Evolutionary conservation across 2,797 vertebrate genomes (phyloP).

Genomic region (Cyprinodon diabolis): DNA sequence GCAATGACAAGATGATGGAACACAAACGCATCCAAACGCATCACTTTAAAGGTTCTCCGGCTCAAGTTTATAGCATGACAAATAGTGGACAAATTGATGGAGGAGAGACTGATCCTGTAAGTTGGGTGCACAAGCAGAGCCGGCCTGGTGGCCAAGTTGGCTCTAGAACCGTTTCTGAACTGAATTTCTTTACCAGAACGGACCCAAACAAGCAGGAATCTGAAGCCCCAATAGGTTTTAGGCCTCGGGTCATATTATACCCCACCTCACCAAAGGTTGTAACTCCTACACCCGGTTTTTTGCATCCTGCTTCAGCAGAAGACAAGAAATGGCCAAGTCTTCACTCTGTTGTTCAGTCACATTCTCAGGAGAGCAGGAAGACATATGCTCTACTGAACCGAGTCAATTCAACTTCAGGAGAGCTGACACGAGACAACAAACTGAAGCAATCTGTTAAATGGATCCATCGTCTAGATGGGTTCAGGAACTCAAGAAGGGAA

Average conservation of each 20-base stretch:
- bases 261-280: background rate
- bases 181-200: conserved; percentile 3
- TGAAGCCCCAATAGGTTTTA: conserved; percentile 2
- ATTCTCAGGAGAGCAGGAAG: background rate
- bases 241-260: background rate
- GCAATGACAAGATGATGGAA: background rate
- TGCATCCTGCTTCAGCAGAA: background rate
- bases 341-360: background rate
- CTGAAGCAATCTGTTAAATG: background rate
- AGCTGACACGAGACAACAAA: conserved; percentile 1
- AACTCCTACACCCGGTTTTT: background rate
- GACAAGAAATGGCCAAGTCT: background rate
- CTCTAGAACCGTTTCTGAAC: background rate
- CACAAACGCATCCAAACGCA: conserved; percentile 20
- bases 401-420: background rate
- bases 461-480: conserved; percentile 24
- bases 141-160: too few species aligned
- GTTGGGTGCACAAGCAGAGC: background rate
- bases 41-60: conserved; percentile 38
- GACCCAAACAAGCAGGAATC: background rate
- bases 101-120: background rate
- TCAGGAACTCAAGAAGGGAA: conserved; percentile 7
- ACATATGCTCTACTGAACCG: background rate
- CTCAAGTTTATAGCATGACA: background rate
- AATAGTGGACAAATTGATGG: background rate